Evolutionary conservation across 2,888 invertebrate species (phyloP), one percentile per base, ranked within the genome.

Genomic region (Plebejus melissa): DNA sequence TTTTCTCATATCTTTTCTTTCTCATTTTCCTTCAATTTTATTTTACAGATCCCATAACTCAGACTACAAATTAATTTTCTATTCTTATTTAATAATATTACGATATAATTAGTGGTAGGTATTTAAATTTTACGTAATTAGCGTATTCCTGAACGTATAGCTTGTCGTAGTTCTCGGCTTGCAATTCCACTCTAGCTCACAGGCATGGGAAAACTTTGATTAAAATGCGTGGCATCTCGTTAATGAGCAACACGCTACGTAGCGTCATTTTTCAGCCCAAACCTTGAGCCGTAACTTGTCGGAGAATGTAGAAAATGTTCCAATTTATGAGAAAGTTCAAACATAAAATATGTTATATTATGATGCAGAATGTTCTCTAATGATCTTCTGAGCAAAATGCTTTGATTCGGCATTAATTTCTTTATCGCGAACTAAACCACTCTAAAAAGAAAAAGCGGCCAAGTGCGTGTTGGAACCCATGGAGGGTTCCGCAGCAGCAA

Each of bases 201-300:
- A 32, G 71, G 71, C 50, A 16, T 46, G 28, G 50, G 28, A 32
- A 72, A 72, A 72, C 72, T 72, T 54, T 72, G 54, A 72, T 54
- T 72, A 72, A 72, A 54, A 72, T 72, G 54, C 50, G 28, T 54
- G 54, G 72, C 72, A 72, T 72, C 72, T 50, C 72, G 54, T 54
- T 72, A 72, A 72, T 72, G 72, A 72, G 72, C 32, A 72, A 32
- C 72, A 50, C 9, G 22, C 16, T 72, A 54, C 72, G 54, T 16
- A 54, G 5, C 72, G 72, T 50, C 54, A 72, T 72, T 72, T 54
- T 50, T 50, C 13, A 50, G 72, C 13, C 5, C 38, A 7, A 69
- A 69, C 16, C 65, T 32, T 65, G 11, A 69, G 16, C 69, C 69
- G 9, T 70, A 9, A 70, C 69, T 70, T 7, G 36, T 16, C 13